These are phyloP conservation scores for Melanotus villosus DNA, from an alignment of 2,888 invertebrate genomes.

Conservation along the genomic window DNA sequence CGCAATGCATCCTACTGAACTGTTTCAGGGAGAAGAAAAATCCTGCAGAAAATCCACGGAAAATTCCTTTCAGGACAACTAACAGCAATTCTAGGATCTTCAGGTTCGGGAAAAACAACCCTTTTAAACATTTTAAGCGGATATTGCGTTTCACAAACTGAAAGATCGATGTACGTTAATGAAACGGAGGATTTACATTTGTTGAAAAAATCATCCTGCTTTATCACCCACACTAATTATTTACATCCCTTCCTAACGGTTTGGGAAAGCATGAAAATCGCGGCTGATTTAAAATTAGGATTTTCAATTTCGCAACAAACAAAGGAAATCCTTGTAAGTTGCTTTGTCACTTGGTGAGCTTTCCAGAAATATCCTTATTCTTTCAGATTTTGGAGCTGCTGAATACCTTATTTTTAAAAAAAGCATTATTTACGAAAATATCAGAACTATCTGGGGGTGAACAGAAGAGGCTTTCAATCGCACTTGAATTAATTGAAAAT, in stretches of 20 bases:
- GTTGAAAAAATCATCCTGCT: conserved; percentile 35
- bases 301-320: conserved; percentile 76
- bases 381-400: conserved; percentile 90
- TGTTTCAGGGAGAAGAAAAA: conserved; percentile 33
- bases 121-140: conserved; percentile 34
- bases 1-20: too few relatives aligned
- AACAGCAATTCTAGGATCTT: conserved; percentile 36
- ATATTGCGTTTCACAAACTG: conserved; percentile 7
- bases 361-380: background rate
- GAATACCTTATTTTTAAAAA: conserved; percentile 84
- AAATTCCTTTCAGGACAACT: conserved; percentile 28
- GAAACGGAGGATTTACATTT: conserved; percentile 6
- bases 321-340: conserved; percentile 74
- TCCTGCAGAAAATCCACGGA: conserved; percentile 30
- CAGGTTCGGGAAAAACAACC: conserved; percentile 37
- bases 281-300: conserved; percentile 87
- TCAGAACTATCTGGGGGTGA: conserved; percentile 93
- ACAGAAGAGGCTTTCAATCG: conserved; percentile 93
- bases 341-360: background rate
- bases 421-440: conserved; percentile 84
- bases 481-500: conserved; percentile 94
- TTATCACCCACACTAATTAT: conserved; percentile 36
- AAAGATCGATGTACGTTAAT: conserved; percentile 24
- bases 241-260: conserved; percentile 74
- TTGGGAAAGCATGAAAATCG: conserved; percentile 87